Conservation (phyloP, 2,888 invertebrate genomes). For the Bombyx huttoni region DNA sequence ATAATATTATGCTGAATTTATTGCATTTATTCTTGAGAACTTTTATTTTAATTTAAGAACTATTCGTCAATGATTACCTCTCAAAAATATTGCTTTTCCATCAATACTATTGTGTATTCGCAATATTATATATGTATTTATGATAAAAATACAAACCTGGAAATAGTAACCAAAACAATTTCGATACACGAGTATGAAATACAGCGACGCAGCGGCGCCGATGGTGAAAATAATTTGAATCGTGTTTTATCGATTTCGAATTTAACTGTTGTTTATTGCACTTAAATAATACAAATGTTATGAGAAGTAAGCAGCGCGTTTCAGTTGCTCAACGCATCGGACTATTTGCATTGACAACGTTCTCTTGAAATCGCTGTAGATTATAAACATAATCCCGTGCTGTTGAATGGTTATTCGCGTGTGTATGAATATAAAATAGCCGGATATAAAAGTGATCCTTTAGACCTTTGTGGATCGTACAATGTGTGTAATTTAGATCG, state of each 20-base stretch:
- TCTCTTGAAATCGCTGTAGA: neutral
- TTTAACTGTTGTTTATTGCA: conserved; percentile 29
- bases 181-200: conserved; percentile 52
- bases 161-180: conserved; percentile 36
- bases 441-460: neutral
- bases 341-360: conserved; percentile 8
- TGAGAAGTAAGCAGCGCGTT: conserved; percentile 12
- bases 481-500: neutral
- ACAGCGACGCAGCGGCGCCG: conserved; percentile 45
- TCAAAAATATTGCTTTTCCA: no score
- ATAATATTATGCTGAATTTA: conserved; percentile 45
- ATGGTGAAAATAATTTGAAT: conserved; percentile 39
- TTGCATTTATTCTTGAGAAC: conserved; percentile 13
- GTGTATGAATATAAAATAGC: neutral
- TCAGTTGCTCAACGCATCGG: conserved; percentile 15
- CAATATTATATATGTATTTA: neutral
- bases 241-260: conserved; percentile 38
- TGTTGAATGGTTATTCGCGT: neutral
- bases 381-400: neutral
- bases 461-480: neutral
- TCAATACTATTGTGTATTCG: no score
- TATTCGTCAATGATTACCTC: no score
- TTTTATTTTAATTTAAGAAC: no score
- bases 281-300: conserved; percentile 24
- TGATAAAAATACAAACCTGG: conserved; percentile 15